Percentiles rank a stretch among this genome's conserved stretches.
Conservation (phyloP, 2,888 invertebrate genomes). For the Pristionchus exspectatus region DNA sequence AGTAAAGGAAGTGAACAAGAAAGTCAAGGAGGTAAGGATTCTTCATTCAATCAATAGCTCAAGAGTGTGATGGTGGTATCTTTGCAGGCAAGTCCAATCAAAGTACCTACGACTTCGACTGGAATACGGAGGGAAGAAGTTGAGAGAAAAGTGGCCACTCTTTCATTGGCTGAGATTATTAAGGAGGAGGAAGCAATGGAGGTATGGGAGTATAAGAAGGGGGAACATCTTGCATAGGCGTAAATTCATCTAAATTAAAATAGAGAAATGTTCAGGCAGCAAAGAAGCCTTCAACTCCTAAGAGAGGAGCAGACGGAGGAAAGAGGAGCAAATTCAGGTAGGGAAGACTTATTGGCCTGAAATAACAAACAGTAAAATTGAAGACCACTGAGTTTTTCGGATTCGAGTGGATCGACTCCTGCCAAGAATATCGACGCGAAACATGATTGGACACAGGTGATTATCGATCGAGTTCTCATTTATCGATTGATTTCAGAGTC, state of each 20-base stretch:
- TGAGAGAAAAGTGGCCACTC: not conserved
- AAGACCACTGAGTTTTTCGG: conserved; percentile 24
- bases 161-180: conserved; percentile 13
- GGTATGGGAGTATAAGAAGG: not conserved
- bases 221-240: not conserved
- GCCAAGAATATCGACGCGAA: not conserved
- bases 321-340: conserved; percentile 25
- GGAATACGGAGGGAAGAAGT: not conserved
- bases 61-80: not conserved
- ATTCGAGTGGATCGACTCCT: not conserved
- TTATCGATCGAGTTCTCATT: no score
- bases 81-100: not conserved
- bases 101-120: not conserved
- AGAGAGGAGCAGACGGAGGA: conserved; percentile 18
- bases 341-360: not conserved
- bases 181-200: conserved; percentile 23
- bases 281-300: not conserved
- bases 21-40: not conserved
- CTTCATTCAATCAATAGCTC: not conserved
- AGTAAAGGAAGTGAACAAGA: not conserved
- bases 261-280: not conserved
- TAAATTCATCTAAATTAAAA: not conserved
- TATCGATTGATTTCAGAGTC: not conserved
- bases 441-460: conserved; percentile 36
- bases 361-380: not conserved